These are phyloP conservation scores for Girardinus metallicus DNA, from an alignment of 2,797 vertebrate genomes.

Conservation along the genomic window DNA sequence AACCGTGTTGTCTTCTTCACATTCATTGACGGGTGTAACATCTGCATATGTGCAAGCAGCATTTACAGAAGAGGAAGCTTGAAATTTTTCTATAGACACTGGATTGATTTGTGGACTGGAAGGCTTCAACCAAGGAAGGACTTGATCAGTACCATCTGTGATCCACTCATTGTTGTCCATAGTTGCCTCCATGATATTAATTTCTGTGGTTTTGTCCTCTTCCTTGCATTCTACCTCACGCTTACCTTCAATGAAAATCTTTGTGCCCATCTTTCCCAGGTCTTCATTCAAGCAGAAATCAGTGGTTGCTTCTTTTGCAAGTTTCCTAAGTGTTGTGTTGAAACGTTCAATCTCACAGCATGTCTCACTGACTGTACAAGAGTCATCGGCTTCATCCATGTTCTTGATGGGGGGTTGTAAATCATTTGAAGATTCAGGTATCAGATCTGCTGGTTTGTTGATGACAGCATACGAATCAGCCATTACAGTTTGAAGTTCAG, in stretches of 20 bases:
- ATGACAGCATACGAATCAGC: background rate
- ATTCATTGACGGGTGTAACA: constrained; percentile 3
- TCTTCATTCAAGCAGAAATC: background rate
- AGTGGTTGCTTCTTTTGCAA: constrained; percentile 6
- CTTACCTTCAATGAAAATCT: constrained; percentile 11
- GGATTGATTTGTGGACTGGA: constrained; percentile 14
- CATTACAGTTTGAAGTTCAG: constrained; percentile 11
- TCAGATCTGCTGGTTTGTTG: background rate
- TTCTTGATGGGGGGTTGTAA: background rate
- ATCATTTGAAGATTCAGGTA: background rate
- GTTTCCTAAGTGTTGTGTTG: constrained; percentile 9
- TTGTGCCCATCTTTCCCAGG: constrained; percentile 4
- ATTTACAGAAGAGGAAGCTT: background rate
- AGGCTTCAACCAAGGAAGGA: constrained; percentile 65
- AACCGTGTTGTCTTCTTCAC: constrained; percentile 2
- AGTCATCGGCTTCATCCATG: background rate
- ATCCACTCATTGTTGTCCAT: constrained; percentile 85
- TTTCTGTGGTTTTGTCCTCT: constrained; percentile 70
- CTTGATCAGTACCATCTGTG: constrained; percentile 55
- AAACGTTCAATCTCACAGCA: constrained; percentile 37
- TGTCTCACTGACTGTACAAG: constrained; percentile 37
- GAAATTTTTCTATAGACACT: constrained; percentile 1
- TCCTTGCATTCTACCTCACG: constrained; percentile 4
- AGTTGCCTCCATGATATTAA: constrained; percentile 84
- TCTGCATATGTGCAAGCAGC: background rate